These are phyloP conservation scores for Cettia cetti DNA, from an alignment of 2,113 vertebrate species.

Conservation along the genomic window DNA sequence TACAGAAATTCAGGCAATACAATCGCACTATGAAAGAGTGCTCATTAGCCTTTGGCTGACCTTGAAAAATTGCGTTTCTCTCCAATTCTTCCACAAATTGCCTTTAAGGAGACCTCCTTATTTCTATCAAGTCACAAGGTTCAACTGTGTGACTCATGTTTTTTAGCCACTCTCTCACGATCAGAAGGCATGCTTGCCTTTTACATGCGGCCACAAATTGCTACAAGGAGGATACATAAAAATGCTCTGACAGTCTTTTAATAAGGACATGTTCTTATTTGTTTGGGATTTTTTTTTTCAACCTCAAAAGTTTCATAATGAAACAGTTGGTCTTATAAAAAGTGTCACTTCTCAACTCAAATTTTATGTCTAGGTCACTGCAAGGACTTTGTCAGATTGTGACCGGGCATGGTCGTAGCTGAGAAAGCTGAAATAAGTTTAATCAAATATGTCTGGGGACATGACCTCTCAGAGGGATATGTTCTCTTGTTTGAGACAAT, in stretches of 20 bases:
- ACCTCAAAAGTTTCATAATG: slow-evolving; percentile 39
- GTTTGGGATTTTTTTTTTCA: slow-evolving; percentile 4
- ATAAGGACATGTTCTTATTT: slow-evolving; percentile 20
- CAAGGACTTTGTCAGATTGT: slow-evolving; percentile 12
- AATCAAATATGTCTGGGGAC: background rate
- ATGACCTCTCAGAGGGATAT: background rate
- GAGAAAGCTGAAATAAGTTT: background rate
- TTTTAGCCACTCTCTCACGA: slow-evolving; percentile 56
- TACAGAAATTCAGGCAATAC: slow-evolving; percentile 62
- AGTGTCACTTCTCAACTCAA: background rate
- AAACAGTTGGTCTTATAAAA: slow-evolving; percentile 27
- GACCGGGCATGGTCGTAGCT: accelerated
- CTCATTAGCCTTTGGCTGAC: slow-evolving; percentile 71
- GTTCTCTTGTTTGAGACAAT: background rate
- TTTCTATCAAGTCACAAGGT: slow-evolving; percentile 55
- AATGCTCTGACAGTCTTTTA: background rate
- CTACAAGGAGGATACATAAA: slow-evolving; percentile 27
- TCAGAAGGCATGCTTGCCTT: slow-evolving; percentile 41
- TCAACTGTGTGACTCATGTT: slow-evolving; percentile 37
- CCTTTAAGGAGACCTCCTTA: slow-evolving; percentile 55
- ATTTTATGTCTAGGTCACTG: slow-evolving; percentile 16
- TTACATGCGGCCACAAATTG: slow-evolving; percentile 11
- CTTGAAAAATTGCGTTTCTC: slow-evolving; percentile 41
- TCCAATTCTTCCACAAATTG: slow-evolving; percentile 59
- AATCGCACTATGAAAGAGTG: slow-evolving; percentile 39